These are phyloP conservation scores for Listrodromus nycthemerus DNA, from an alignment of 2,888 invertebrate species.

Conservation along the genomic window DNA sequence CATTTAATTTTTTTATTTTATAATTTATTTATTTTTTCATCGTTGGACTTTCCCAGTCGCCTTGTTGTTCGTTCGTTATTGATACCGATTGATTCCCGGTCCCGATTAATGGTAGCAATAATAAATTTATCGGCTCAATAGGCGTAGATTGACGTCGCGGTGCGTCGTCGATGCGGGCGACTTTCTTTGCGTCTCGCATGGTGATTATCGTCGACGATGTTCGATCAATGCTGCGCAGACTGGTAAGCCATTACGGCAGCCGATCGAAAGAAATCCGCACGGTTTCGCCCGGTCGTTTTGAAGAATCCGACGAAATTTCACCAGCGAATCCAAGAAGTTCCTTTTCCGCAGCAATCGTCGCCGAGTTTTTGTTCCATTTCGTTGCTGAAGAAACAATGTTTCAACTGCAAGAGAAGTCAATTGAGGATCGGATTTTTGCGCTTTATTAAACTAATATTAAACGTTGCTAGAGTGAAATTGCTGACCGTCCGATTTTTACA, in stretches of 20 bases:
- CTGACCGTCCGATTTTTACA: conserved; percentile 27
- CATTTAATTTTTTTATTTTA: too few relatives aligned
- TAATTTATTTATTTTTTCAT: too few relatives aligned
- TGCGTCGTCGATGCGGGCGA: neutral
- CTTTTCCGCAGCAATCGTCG: neutral
- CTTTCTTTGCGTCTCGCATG: neutral
- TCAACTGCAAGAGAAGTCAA: neutral
- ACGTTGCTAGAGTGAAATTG: conserved; percentile 21
- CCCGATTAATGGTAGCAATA: conserved; percentile 32
- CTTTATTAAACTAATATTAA: neutral
- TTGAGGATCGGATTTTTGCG: neutral
- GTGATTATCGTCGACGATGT: neutral
- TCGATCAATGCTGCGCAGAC: neutral
- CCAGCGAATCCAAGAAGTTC: neutral
- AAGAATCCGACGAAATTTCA: neutral
- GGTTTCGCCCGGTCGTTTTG: neutral
- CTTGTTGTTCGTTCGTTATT: conserved; percentile 14
- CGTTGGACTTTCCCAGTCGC: conserved; percentile 24
- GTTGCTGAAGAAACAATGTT: neutral
- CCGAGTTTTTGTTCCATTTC: neutral
- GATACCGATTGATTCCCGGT: neutral
- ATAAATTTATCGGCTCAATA: conserved; percentile 65
- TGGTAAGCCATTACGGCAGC: neutral
- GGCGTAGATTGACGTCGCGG: conserved; percentile 48
- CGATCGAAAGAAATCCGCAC: neutral